phyloP scores from a whole-genome alignment of 1,140 invertebrate genomes.

The Belonocnema kinseyi region DNA sequence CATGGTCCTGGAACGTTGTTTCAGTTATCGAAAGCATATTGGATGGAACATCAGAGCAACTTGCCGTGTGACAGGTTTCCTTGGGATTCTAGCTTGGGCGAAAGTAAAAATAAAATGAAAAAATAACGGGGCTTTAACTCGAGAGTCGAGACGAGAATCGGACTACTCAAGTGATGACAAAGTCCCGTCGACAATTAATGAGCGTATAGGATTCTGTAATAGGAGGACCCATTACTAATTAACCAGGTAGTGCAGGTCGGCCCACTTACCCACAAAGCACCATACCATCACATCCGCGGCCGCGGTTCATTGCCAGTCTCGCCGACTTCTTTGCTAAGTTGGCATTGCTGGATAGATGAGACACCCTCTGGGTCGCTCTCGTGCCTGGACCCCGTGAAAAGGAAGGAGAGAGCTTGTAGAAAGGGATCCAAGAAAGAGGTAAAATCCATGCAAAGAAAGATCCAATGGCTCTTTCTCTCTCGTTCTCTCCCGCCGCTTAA shows the following conservation, averaged over 20 bases:
- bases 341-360: conserved; percentile 33
- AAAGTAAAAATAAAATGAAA: conserved; percentile 60
- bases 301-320: conserved; percentile 41
- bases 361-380: conserved; percentile 30
- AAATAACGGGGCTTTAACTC: conserved; percentile 28
- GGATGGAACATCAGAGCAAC: not conserved
- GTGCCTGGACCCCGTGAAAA: conserved; percentile 33
- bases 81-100: conserved; percentile 45
- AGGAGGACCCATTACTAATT: conserved; percentile 63
- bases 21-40: conserved; percentile 24
- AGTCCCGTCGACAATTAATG: conserved; percentile 45
- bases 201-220: conserved; percentile 48
- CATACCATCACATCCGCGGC: conserved; percentile 20
- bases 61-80: conserved; percentile 35
- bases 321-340: conserved; percentile 28
- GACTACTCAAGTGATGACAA: conserved; percentile 2
- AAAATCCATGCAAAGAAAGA: conserved; percentile 26
- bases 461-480: conserved; percentile 21
- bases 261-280: conserved; percentile 71
- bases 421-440: conserved; percentile 48
- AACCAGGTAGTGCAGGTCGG: conserved; percentile 59
- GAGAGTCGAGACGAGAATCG: not conserved
- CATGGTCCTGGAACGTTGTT: not conserved
- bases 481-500: conserved; percentile 51
- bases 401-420: conserved; percentile 45